Base-by-base conservation (phyloP, 1,140 invertebrate species). In the Ladona fulva region DNA sequence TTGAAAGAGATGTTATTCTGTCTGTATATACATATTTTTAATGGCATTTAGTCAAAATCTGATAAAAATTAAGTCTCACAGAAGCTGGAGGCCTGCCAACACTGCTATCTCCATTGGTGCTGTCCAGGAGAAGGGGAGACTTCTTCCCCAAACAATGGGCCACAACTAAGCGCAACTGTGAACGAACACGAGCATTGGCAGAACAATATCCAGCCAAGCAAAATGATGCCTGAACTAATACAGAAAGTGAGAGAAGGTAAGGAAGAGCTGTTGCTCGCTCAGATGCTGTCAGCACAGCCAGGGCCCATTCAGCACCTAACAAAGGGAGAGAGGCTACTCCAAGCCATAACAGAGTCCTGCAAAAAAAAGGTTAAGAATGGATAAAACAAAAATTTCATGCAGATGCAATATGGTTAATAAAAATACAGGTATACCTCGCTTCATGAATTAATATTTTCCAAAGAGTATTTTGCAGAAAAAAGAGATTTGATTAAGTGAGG, bases 191-290 rank as follows among this genome's bases (percentile, higher is more conserved):
- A 74, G 90, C 87, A 82, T 95, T 96, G 75, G 94, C 88, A 78
- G 95, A 89, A 81, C 94, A 94, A 82, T 95, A 94, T n/a, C 93
- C 93, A 44, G 94, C 86, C 42, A 95, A 87, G 24, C 94, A 90
- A 80, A 93, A 95, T 0, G 92, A 85, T 0, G 93, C 92, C 82
- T 94, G 92, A 6, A 91, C 81, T 0, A 92, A 86, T 0, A 94
- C 88, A 25, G 93, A 89, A 1, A 90, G 85, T 0, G 92, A 91
- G 79, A 95, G 89, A 78, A 92, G 85, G 80, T 93, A 92, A 79
- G 92, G 91, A 11, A 96, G 86, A 52, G 89, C 87, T 19, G 89
- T 88, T 8, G 91, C 88, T 79, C 91, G 90, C 83, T 95, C 94
- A 66, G 93, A 94, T 0, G 93, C 94, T 19, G 92, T 90, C 5